Conservation (phyloP, 2,888 invertebrate genomes). For the Merodon equestris region DNA sequence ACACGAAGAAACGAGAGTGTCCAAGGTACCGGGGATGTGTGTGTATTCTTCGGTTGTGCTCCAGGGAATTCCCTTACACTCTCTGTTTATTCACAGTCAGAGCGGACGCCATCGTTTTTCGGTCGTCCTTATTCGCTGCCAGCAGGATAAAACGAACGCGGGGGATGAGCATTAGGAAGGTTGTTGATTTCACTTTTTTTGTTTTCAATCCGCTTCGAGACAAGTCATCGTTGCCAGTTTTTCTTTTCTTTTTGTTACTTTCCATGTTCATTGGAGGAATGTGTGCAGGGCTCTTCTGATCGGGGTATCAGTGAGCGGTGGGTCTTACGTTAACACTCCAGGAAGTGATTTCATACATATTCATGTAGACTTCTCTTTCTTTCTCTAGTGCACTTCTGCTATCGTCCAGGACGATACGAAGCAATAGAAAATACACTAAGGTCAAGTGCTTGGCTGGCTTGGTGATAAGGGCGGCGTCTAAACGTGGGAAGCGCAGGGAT, state of each 20-base stretch:
- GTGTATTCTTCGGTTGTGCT: slow-evolving; percentile 32
- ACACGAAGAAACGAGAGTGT: slow-evolving; percentile 14
- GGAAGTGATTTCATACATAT: slow-evolving; percentile 23
- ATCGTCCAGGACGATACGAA: background rate
- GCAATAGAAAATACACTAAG: slow-evolving; percentile 1
- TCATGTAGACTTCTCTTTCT: background rate
- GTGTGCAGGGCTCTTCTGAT: too few species aligned
- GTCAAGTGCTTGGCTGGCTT: slow-evolving; percentile 25
- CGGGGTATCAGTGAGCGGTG: too few species aligned
- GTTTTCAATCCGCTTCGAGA: slow-evolving; percentile 18
- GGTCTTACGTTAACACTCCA: slow-evolving; percentile 40
- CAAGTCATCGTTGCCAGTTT: slow-evolving; percentile 10
- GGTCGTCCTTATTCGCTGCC: slow-evolving; percentile 1
- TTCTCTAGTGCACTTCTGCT: background rate
- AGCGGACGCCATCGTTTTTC: slow-evolving; percentile 8
- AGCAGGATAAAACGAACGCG: slow-evolving; percentile 9
- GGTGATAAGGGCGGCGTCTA: slow-evolving; percentile 2
- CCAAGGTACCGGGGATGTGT: slow-evolving; percentile 30
- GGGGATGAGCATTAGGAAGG: slow-evolving; percentile 29
- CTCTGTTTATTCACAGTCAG: slow-evolving; percentile 45
- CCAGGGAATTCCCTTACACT: slow-evolving; percentile 64
- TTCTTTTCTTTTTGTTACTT: too few species aligned
- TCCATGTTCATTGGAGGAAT: slow-evolving; percentile 27
- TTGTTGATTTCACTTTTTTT: slow-evolving; percentile 22
- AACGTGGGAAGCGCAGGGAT: background rate